phyloP scores from a whole-genome alignment of 2,888 invertebrate species.

The Diarsia dahlii region DNA sequence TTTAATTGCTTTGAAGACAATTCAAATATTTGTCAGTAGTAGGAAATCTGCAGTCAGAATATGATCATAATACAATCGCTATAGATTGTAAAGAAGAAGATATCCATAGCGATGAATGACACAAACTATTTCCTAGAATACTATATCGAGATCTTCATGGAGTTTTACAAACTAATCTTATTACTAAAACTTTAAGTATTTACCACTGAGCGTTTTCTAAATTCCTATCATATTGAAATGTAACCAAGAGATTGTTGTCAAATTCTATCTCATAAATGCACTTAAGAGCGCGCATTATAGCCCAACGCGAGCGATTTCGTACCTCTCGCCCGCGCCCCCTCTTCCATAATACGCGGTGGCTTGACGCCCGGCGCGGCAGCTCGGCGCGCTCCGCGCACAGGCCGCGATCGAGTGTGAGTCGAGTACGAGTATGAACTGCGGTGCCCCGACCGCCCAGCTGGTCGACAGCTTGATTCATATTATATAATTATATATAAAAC shows the following conservation, averaged over 20 bases:
- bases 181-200: constrained; percentile 13
- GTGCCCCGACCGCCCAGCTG: too few species aligned
- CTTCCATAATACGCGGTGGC: too few species aligned
- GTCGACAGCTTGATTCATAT: too few species aligned
- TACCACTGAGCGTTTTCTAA: neutral
- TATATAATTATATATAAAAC: too few species aligned
- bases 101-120: constrained; percentile 1
- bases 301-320: too few species aligned
- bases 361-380: too few species aligned
- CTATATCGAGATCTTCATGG: constrained; percentile 12
- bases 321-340: too few species aligned
- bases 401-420: too few species aligned
- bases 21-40: neutral
- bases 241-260: neutral
- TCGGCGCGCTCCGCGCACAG: too few species aligned
- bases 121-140: neutral
- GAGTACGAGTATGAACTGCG: too few species aligned
- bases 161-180: neutral
- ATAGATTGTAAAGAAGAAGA: neutral
- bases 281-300: too few species aligned
- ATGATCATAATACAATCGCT: neutral
- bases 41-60: neutral
- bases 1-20: neutral
- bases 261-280: neutral
- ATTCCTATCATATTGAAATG: neutral